These are phyloP conservation scores for Rhamnusium bicolor DNA, from an alignment of 2,888 invertebrate species.

Conservation along the genomic window DNA sequence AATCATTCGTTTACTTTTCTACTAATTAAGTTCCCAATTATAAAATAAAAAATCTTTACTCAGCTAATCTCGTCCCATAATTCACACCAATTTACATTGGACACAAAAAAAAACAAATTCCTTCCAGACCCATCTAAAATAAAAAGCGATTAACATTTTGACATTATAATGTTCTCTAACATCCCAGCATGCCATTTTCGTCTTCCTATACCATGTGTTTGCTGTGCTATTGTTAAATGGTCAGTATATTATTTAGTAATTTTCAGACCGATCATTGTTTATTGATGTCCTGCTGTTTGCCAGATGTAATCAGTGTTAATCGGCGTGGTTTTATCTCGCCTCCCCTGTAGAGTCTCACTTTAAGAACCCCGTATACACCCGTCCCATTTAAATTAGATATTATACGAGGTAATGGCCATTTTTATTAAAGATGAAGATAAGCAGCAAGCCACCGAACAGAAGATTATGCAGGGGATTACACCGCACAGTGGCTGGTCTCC, in stretches of 20 bases:
- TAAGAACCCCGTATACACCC: conserved; percentile 49
- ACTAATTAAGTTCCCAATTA: conserved; percentile 6
- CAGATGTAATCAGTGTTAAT: conserved; percentile 69
- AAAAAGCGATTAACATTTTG: conserved; percentile 56
- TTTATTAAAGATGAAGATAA: conserved; percentile 63
- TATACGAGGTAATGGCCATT: conserved; percentile 60
- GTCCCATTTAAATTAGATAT: conserved; percentile 62
- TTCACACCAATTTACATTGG: conserved; percentile 8
- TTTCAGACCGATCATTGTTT: conserved; percentile 68
- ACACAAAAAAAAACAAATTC: neutral
- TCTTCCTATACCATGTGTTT: conserved; percentile 21
- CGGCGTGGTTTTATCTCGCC: conserved; percentile 66
- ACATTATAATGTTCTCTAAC: conserved; percentile 58
- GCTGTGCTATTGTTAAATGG: conserved; percentile 29
- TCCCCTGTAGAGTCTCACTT: conserved; percentile 63
- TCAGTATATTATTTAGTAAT: conserved; percentile 67
- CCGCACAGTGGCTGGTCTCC: neutral
- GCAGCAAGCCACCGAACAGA: conserved; percentile 52
- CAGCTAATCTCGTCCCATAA: conserved; percentile 2
- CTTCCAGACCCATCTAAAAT: conserved; percentile 8
- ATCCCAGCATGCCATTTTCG: conserved; percentile 32
- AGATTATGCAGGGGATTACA: conserved; percentile 19
- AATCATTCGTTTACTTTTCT: neutral
- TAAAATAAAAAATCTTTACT: neutral
- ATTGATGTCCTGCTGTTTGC: conserved; percentile 66